These are phyloP conservation scores for Myripristis murdjan DNA, from an alignment of 2,797 vertebrate species.

Conservation along the genomic window DNA sequence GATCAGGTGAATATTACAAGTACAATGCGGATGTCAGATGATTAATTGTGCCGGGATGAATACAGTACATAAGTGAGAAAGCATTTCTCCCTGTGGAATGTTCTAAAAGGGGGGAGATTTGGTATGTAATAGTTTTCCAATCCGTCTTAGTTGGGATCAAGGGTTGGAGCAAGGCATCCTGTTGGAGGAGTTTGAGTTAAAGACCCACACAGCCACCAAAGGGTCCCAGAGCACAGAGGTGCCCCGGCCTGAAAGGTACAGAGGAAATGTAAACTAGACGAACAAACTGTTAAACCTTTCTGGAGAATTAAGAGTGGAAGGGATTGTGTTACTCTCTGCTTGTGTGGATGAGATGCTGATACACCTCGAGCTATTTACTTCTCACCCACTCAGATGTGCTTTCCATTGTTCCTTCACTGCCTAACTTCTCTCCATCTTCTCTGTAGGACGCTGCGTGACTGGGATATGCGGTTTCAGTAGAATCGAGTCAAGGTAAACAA, in stretches of 20 bases:
- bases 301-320: not conserved
- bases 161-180: constrained; percentile 45
- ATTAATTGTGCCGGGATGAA: constrained; percentile 8
- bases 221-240: constrained; percentile 37
- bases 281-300: not conserved
- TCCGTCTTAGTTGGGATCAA: constrained; percentile 78
- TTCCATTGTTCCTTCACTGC: constrained; percentile 34
- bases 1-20: not conserved
- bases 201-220: constrained; percentile 38
- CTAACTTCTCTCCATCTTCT: constrained; percentile 37
- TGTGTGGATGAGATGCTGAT: not conserved
- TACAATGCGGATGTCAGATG: too few species aligned
- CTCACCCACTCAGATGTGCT: constrained; percentile 1
- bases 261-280: not conserved
- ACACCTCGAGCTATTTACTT: not conserved
- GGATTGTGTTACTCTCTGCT: not conserved
- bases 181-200: constrained; percentile 37
- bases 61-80: constrained; percentile 27
- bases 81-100: constrained; percentile 2
- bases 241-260: constrained; percentile 39
- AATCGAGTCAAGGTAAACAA: constrained; percentile 31
- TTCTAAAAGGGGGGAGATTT: constrained; percentile 69
- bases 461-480: constrained; percentile 50
- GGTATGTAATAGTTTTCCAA: constrained; percentile 57
- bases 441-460: constrained; percentile 44